phyloP scores from a whole-genome alignment of 2,797 vertebrate species.

The Phrynocephalus forsythii region DNA sequence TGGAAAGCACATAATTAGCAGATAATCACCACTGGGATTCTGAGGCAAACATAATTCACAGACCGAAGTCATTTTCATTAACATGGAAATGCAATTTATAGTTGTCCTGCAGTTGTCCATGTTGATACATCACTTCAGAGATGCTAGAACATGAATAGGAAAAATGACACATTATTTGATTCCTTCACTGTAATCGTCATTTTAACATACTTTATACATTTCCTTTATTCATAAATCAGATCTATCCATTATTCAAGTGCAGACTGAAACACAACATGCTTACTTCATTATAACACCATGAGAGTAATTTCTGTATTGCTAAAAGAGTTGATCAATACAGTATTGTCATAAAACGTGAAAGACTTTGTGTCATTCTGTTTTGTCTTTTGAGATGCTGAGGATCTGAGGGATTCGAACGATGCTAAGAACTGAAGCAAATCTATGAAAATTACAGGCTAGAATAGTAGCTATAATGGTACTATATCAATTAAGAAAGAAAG shows the following conservation, averaged over 20 bases:
- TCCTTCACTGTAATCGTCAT: not conserved
- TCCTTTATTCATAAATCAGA: not conserved
- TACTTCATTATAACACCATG: not conserved
- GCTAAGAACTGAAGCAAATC: not conserved
- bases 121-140: not conserved
- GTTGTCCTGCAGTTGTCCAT: rapidly evolving
- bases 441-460: not conserved
- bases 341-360: not conserved
- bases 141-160: not conserved
- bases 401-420: not conserved
- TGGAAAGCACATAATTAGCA: slow-evolving; percentile 9
- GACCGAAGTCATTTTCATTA: not conserved
- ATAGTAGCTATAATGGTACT: not conserved
- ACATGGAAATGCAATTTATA: not conserved
- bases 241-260: not conserved
- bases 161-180: not conserved
- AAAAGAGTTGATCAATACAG: not conserved
- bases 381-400: not conserved
- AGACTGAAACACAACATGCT: not conserved
- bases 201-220: not conserved
- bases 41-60: not conserved
- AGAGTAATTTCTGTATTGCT: not conserved
- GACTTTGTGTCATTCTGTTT: too few species aligned
- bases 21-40: not conserved
- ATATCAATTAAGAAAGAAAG: not conserved